Base-by-base conservation (phyloP, 2,888 invertebrate genomes). In the Leptodirus hochenwartii region DNA sequence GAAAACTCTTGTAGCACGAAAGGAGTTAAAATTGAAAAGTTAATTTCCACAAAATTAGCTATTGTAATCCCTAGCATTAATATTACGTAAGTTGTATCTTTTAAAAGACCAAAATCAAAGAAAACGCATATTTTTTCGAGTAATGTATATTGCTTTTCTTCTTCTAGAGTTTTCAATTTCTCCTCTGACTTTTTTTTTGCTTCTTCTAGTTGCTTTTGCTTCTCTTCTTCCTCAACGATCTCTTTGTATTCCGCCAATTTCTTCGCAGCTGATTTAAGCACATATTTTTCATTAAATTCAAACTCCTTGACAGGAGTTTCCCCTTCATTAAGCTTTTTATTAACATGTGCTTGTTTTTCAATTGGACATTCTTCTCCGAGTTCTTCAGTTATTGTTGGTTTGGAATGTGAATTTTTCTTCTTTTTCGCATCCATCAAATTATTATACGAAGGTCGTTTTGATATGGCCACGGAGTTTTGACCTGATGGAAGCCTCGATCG, bases 1-100 rank as follows among this genome's bases (percentile, higher is more conserved):
- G 70, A 65, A 42, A 69, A 72, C 42, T 76, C 77, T 11, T 61
- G 62, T n/a, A 78, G 53, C 39, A 78, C 72, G 37, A 77, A 75
- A 2, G 78, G 76, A 1, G 75, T 76, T 27, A 78, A 44, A 27
- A 77, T 64, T 2, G 76, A 72, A 46, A 78, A 78, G 47, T 78
- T 78, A 4, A 76, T 42, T 49, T 78, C 78, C 4, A 67, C 69
- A 42, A 76, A 76, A 44, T 69, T 70, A 1, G 75, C 75, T 22
- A 76, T 54, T 1, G 73, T 76, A 27, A 77, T 58, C 1, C 78
- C 78, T 30, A 76, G 46, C 61, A 76, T 73, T 9, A 77, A 55
- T 42, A 73, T 77, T 3, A 76, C 62, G 41, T 70, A 78, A 3
- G 70, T 64, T 9, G 65, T 64, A 50, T 78, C 77, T 39, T 66